Evolutionary conservation across 2,888 invertebrate species (phyloP), one percentile per base, ranked within the genome.

Genomic region (Scaptomyza tumidula): DNA sequence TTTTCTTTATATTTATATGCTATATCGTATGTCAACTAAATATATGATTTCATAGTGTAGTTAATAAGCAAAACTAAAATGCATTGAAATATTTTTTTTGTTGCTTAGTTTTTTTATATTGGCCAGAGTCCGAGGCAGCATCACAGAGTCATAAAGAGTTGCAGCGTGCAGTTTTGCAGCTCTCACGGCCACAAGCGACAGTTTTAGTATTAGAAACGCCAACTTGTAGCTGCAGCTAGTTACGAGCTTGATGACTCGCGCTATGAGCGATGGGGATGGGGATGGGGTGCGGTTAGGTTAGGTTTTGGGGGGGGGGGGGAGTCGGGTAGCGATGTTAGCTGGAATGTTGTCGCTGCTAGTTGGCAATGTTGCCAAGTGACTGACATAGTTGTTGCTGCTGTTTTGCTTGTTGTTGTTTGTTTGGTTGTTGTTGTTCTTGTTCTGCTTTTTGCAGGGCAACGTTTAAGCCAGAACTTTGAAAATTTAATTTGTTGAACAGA

Each of bases 161-260:
- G 33, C 10, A n/a, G 61, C 43, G 49, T 71, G 76, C 58, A 59
- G 61, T 77, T 77, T 61, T 71, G 73, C 75, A 67, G 79, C 83
- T 80, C 83, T 84, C 86, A 86, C 86, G 83, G 83, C 83, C 86
- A 83, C 78, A 78, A 86, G 86, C 83, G 83, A 83, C 83, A 83
- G 84, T 83, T 83, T 83, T 83, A 24, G 79, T 86, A 83, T 86
- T 83, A 83, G 86, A 83, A 83, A 84, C 86, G 79, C 81, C 83
- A 83, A 83, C 84, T 83, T 83, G 82, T 83, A 70, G 83, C 76
- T 71, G 80, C 76, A 80, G 86, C 82, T 86, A 83, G 82, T 83
- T 86, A 86, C 78, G 69, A 56, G 78, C 83, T 70, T 79, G 74
- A 75, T 54, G 71, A 68, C 65, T 59, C 45, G 46, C 54, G 45